Base-by-base conservation (phyloP, 1,140 invertebrate genomes). In the Bilobella aurantiaca region DNA sequence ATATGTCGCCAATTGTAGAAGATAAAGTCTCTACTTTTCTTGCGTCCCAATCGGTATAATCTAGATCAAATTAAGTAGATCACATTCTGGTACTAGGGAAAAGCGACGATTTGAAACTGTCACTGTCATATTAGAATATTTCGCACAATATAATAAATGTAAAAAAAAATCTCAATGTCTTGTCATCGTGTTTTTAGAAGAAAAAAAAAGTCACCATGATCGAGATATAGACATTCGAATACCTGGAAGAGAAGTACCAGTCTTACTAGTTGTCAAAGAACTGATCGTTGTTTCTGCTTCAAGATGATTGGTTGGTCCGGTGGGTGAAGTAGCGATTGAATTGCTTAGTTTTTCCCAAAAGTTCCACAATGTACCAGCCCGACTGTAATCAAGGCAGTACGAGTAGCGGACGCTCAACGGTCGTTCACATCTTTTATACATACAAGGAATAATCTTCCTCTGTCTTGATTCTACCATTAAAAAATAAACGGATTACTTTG, bases 371-470 rank as follows among this genome's bases (percentile, higher is more conserved):
- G 74, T 78, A 8, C 77, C 79, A 25, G 77, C 76, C 63, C 77
- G 76, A 59, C 77, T 78, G 68, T 82, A 85, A 70, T 84, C 80
- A 28, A 85, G 75, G 61, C 79, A 78, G 69, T 75, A 81, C 74
- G 78, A 82, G 75, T 76, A 83, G 61, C 69, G 77, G 49, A 87
- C 74, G 58, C 83, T 81, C 62, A 76, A 74, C 31, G 86, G 86
- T 60, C 87, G 72, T 62, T 77, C 70, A 72, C 83, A 84, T 25
- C 67, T 32, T 62, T 71, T 64, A 69, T 85, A 86, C 27, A 86
- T 69, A 68, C 83, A 83, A 1, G 86, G 86, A 67, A 88, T 81
- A 29, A 88, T 82, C 77, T 86, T 87, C 58, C 85, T 76, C 64
- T 77, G 74, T 25, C 75, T 65, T 74, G 80, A 78, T 69, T 82